phyloP scores from a whole-genome alignment of 2,888 invertebrate species.

The Drosophila siamana region DNA sequence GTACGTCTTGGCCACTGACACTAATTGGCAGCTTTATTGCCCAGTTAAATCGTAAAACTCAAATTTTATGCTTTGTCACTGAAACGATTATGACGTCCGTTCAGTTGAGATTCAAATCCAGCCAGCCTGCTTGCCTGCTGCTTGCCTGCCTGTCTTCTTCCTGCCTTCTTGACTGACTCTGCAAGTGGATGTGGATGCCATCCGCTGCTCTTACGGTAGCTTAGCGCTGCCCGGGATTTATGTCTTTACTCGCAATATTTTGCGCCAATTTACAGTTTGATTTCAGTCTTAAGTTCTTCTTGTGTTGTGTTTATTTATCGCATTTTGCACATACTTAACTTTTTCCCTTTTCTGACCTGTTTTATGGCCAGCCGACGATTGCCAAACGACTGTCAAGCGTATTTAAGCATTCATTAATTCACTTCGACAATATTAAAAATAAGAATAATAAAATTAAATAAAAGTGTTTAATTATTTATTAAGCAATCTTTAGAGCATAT shows the following conservation, averaged over 20 bases:
- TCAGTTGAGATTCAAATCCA: constrained; percentile 41
- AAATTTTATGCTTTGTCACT: constrained; percentile 82
- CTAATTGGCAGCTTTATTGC: constrained; percentile 83
- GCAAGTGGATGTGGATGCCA: constrained; percentile 29
- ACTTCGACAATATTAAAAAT: not conserved
- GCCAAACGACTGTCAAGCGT: not conserved
- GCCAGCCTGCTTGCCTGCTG: constrained; percentile 8
- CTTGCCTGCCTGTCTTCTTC: not conserved
- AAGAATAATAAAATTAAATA: not conserved
- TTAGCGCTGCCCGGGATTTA: constrained; percentile 65
- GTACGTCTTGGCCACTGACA: constrained; percentile 66
- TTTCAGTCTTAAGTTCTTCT: constrained; percentile 56
- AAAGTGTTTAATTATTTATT: not conserved
- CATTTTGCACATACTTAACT: constrained; percentile 62
- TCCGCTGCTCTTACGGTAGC: constrained; percentile 52
- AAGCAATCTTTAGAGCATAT: not conserved
- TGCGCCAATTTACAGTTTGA: constrained; percentile 75
- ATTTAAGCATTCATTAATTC: not conserved
- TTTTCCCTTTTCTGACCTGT: constrained; percentile 12
- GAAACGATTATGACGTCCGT: constrained; percentile 82
- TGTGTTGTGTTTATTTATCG: constrained; percentile 45
- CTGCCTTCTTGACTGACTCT: not conserved
- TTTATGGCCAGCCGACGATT: constrained; percentile 30
- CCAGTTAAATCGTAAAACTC: constrained; percentile 79
- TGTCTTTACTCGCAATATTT: constrained; percentile 65